A percentile compares a stretch with the other conserved stretches of the same genome.
Evolutionary conservation across 2,113 vertebrate species (phyloP).

Genomic region (Empidonax traillii): DNA sequence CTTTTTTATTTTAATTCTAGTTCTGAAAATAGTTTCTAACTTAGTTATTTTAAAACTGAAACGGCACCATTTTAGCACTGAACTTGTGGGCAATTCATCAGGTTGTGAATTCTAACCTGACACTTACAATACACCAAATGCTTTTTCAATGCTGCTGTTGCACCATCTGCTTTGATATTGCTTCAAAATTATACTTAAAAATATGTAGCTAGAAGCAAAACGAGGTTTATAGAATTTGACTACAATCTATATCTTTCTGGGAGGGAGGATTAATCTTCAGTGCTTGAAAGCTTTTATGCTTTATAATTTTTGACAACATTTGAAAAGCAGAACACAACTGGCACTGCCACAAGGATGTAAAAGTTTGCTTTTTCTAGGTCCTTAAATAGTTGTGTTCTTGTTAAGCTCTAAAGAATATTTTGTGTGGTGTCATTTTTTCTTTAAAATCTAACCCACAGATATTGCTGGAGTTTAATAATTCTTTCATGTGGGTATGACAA

Average conservation of each 20-base stretch:
- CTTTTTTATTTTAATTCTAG: slow-evolving; percentile 76
- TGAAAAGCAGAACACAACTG: slow-evolving; percentile 63
- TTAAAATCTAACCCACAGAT: not conserved
- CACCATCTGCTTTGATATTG: slow-evolving; percentile 68
- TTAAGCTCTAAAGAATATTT: slow-evolving; percentile 28
- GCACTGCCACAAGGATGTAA: slow-evolving; percentile 53
- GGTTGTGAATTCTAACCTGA: slow-evolving; percentile 76
- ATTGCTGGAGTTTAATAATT: not conserved
- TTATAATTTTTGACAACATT: slow-evolving; percentile 80
- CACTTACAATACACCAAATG: slow-evolving; percentile 72
- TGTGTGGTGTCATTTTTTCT: not conserved
- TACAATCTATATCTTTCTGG: slow-evolving; percentile 80
- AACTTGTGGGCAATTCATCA: slow-evolving; percentile 69
- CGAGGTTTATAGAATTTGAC: slow-evolving; percentile 76
- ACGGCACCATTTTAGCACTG: slow-evolving; percentile 54
- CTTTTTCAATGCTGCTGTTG: slow-evolving; percentile 65
- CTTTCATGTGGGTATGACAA: not conserved
- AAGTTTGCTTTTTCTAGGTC: slow-evolving; percentile 59
- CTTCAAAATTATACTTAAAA: slow-evolving; percentile 76
- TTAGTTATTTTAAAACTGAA: slow-evolving; percentile 73
- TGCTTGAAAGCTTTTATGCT: slow-evolving; percentile 77
- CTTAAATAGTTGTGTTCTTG: not conserved
- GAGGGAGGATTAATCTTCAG: slow-evolving; percentile 79
- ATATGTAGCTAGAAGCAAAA: slow-evolving; percentile 75
- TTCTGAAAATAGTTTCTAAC: slow-evolving; percentile 61